Percentiles rank a stretch among this genome's conserved stretches.
These are phyloP conservation scores for Lamellibrachia satsuma DNA, from an alignment of 2,888 invertebrate species.

Conservation along the genomic window DNA sequence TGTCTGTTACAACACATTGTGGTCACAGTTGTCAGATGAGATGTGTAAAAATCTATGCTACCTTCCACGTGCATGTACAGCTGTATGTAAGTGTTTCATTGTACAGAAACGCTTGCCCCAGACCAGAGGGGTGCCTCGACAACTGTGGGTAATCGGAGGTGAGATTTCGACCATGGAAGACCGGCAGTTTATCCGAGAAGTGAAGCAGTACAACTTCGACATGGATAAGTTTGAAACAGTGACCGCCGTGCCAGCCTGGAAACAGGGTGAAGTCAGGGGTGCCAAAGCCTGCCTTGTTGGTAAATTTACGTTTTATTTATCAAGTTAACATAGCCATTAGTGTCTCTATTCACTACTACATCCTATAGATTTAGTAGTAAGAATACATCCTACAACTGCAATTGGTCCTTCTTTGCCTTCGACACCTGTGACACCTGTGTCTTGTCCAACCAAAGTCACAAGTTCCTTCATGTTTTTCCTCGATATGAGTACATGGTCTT, in stretches of 20 bases:
- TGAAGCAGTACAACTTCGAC: not conserved
- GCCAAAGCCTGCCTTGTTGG: constrained; percentile 26
- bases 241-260: constrained; percentile 12
- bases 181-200: not conserved
- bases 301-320: not conserved
- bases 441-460: too few relatives aligned
- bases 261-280: constrained; percentile 23
- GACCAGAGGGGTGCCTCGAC: not conserved
- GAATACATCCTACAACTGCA: too few relatives aligned
- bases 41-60: not conserved
- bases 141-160: not conserved
- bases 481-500: not conserved
- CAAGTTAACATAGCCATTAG: not conserved
- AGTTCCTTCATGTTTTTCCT: not conserved
- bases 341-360: not conserved
- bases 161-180: not conserved
- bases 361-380: too few relatives aligned
- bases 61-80: not conserved
- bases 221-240: not conserved
- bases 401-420: too few relatives aligned
- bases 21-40: not conserved
- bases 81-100: not conserved
- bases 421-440: too few relatives aligned
- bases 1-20: too few relatives aligned
- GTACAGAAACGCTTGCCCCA: not conserved